Evolutionary conservation across 2,113 vertebrate genomes (phyloP), one percentile per base, ranked within the genome.

Genomic region (Scomber japonicus): DNA sequence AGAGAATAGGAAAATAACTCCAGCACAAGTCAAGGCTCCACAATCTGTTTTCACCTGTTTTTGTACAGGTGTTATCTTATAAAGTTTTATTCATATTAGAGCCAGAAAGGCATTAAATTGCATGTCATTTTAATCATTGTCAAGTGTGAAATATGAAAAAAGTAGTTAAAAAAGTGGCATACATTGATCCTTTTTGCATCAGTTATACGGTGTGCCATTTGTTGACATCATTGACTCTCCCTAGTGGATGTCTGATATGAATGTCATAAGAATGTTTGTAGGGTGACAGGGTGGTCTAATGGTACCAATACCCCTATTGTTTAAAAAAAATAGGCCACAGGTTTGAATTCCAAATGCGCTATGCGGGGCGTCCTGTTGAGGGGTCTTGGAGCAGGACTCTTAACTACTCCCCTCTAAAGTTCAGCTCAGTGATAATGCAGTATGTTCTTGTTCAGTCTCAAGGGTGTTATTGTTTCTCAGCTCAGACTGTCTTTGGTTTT

Each of bases 201-300:
- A 6, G 17, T 48, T 69, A 4, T 30, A 57, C n/a, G 19, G 17
- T 3, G 57, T 16, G 24, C 44, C 12, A 45, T 4, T 14, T 67
- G 67, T 49, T 76, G 68, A 71, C 68, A 82, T 77, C 78, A 59
- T 11, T 60, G 72, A 83, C 74, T 57, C 45, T 48, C 48, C 61
- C 31, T 64, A 3, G 11, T 54, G 67, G 67, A 48, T 53, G 57
- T 57, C 60, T 57, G 15, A 59, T 46, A 56, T 84, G 77, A 82
- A 81, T 65, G 70, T 74, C 61, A 87, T 27, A 27, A 0, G 24
- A 27, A 27, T 27, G 24, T 24, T 24, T 35, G 59, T 12, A 12
- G 12, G 27, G 19, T 51, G 54, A 35, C 10, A 49, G 35, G 14
- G n/a, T 44, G 35, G 11, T n/a, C 27, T 35, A n/a, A 50, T 54